Evolutionary conservation across 2,888 invertebrate species (phyloP), one percentile per base, ranked within the genome.

Genomic region (Calameuta pallipes): DNA sequence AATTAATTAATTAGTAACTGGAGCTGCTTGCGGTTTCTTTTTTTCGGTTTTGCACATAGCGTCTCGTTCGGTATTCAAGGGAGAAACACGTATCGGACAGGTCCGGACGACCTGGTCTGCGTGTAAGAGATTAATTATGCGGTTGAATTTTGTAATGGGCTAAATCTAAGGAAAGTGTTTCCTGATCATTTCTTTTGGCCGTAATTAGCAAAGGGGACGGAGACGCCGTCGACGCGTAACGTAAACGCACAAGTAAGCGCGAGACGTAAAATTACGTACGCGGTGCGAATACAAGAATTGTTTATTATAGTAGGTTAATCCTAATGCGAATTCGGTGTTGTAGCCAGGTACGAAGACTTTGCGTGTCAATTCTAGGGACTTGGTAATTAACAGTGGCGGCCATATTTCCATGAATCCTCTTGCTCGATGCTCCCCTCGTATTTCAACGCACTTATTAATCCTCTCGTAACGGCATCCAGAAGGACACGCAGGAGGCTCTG

Each of bases 381-480:
- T 35, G 34, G 56, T 15, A n/a, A 68, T 71, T 73, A 70, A 80
- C 76, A 74, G 74, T 75, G 41, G n/a, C 41, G 69, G 76, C 73
- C 73, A 30, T 77, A 80, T 80, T 80, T 78, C 78, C 75, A 76
- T 80, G 75, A 75, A 75, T 79, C 74, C 77, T 75, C 80, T 79
- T 80, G 82, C 75, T 79, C 80, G 79, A 80, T 82, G 80, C 78
- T 81, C 77, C 80, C 78, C 79, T 83, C 83, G 82, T 83, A 83
- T 83, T 84, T 85, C 83, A 83, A 83, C 82, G 79, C 76, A 80
- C 80, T 83, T 85, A 85, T 83, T 83, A 85, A 83, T 84, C 84
- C 80, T 75, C 74, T 68, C 75, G 71, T 74, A 75, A 75, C 75
- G 80, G 78, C 80, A 56, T 23, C 23, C 56, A 56, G 56, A 56